These are phyloP conservation scores for Semicossyphus pulcher DNA, from an alignment of 2,113 vertebrate genomes.

Conservation along the genomic window DNA sequence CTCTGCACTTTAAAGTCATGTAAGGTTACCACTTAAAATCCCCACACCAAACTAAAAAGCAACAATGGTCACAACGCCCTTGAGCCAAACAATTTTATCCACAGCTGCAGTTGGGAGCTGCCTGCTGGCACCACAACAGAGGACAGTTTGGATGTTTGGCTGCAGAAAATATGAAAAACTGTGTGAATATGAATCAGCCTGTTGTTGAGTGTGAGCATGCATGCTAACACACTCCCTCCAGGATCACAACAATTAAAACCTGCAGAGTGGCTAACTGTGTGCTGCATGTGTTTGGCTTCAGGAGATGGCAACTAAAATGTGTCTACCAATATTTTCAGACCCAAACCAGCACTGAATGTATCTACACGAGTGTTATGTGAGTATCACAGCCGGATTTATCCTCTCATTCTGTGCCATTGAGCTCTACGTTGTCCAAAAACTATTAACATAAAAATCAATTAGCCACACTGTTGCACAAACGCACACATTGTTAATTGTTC, in stretches of 20 bases:
- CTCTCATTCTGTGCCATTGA: neutral
- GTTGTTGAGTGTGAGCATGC: constrained; percentile 18
- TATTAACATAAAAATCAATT: neutral
- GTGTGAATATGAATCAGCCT: constrained; percentile 25
- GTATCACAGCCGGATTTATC: neutral
- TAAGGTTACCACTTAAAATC: neutral
- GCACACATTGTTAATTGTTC: neutral
- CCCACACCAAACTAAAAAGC: neutral
- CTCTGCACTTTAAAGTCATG: neutral
- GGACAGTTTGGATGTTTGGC: neutral
- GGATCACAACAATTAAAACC: neutral
- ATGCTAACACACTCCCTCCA: neutral
- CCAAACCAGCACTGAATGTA: neutral
- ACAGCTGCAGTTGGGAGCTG: constrained; percentile 14
- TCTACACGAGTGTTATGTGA: neutral
- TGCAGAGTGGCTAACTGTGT: neutral
- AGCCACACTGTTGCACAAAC: neutral
- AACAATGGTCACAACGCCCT: neutral
- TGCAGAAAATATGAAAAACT: neutral
- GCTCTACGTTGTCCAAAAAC: neutral
- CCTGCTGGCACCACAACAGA: constrained; percentile 17
- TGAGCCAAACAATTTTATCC: constrained; percentile 22
- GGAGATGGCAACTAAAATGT: neutral
- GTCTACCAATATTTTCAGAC: neutral
- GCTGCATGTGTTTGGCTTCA: neutral